These are phyloP conservation scores for Pasiphila rectangulata DNA, from an alignment of 2,888 invertebrate genomes.

Conservation along the genomic window DNA sequence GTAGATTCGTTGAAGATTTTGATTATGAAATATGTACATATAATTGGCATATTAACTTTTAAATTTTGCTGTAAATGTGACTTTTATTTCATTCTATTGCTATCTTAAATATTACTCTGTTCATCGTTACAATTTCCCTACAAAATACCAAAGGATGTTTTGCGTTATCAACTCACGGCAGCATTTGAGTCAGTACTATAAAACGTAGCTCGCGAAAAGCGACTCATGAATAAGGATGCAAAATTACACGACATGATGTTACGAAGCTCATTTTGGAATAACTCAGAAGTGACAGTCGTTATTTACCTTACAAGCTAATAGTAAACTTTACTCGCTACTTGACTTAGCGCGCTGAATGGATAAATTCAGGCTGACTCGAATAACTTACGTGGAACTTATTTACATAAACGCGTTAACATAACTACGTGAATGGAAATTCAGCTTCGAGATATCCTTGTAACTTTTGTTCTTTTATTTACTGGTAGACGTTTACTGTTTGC, in stretches of 20 bases:
- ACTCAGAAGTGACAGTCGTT: slow-evolving; percentile 22
- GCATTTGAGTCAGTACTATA: slow-evolving; percentile 1
- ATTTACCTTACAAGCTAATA: slow-evolving; percentile 31
- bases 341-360: slow-evolving; percentile 43
- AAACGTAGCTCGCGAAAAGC: slow-evolving; percentile 12
- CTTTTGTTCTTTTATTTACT: slow-evolving; percentile 46
- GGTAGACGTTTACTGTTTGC: slow-evolving; percentile 30
- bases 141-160: slow-evolving; percentile 1
- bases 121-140: slow-evolving; percentile 3
- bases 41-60: no score
- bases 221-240: slow-evolving; percentile 20
- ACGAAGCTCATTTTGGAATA: slow-evolving; percentile 25
- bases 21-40: no score
- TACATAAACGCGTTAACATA: slow-evolving; percentile 60
- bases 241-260: slow-evolving; percentile 24
- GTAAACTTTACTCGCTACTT: slow-evolving; percentile 35
- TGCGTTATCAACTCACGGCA: slow-evolving; percentile 3
- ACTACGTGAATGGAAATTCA: slow-evolving; percentile 54
- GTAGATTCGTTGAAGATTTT: no score
- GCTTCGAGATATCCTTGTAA: slow-evolving; percentile 42
- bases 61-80: no score
- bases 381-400: slow-evolving; percentile 63
- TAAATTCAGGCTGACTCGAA: slow-evolving; percentile 53
- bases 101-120: not conserved
- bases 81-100: no score